These are phyloP conservation scores for Myotis brandtii DNA, from an alignment of 2,113 vertebrate species.

Conservation along the genomic window DNA sequence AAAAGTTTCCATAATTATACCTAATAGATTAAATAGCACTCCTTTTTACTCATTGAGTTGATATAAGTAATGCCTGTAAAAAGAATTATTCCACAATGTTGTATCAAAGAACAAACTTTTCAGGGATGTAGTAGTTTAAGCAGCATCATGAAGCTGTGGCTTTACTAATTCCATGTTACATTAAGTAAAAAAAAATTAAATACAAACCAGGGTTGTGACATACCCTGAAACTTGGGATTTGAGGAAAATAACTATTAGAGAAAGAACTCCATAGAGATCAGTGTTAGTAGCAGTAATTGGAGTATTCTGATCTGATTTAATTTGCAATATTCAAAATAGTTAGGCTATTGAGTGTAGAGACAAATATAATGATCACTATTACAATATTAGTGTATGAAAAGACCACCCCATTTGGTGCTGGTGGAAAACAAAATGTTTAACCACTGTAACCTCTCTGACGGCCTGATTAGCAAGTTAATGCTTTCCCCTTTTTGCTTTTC, in stretches of 20 bases:
- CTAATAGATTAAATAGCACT: slow-evolving; percentile 39
- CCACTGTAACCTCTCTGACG: background rate
- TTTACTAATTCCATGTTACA: slow-evolving; percentile 54
- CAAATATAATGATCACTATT: slow-evolving; percentile 35
- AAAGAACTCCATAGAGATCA: background rate
- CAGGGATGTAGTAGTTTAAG: background rate
- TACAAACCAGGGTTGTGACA: background rate
- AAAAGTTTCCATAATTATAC: background rate
- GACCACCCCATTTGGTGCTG: slow-evolving; percentile 32
- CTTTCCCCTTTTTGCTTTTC: slow-evolving; percentile 47
- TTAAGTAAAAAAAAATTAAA: background rate
- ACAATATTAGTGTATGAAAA: slow-evolving; percentile 36
- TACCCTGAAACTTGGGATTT: background rate
- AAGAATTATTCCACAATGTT: slow-evolving; percentile 17
- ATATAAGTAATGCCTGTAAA: background rate
- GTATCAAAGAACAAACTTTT: background rate
- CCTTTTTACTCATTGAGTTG: background rate
- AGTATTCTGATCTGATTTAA: slow-evolving; percentile 1
- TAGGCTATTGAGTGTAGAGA: slow-evolving; percentile 67
- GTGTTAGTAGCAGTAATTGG: background rate
- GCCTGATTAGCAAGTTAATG: slow-evolving; percentile 37
- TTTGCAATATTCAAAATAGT: slow-evolving; percentile 64
- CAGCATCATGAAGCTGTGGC: background rate
- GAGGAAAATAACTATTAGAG: background rate
- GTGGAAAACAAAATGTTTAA: slow-evolving; percentile 15